phyloP scores from a whole-genome alignment of 2,113 vertebrate species.

The Lucifuga dentata region DNA sequence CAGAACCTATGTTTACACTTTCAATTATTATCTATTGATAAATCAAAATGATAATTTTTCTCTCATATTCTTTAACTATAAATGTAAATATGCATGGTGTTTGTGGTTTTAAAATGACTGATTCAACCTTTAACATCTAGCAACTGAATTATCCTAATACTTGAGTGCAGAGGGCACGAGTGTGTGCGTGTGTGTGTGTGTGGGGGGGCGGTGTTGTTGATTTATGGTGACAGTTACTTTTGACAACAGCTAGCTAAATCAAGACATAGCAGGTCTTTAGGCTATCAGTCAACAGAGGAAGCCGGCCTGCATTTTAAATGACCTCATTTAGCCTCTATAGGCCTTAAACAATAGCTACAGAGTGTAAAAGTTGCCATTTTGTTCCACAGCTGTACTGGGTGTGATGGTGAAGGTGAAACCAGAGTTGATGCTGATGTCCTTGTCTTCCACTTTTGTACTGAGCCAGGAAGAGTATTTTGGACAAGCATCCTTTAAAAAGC shows the following conservation, averaged over 20 bases:
- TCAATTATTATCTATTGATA: too few species aligned
- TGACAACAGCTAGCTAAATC: conserved; percentile 88
- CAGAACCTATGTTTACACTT: too few species aligned
- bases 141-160: conserved; percentile 4
- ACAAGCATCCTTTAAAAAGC: too few species aligned
- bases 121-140: background rate
- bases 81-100: too few species aligned
- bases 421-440: background rate
- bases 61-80: too few species aligned
- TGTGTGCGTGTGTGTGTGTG: background rate
- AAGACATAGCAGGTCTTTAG: conserved; percentile 73
- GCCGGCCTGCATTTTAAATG: conserved; percentile 26
- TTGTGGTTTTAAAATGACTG: too few species aligned
- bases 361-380: background rate
- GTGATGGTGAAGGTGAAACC: background rate
- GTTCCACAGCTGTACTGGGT: background rate
- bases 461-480: too few species aligned
- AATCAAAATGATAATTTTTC: too few species aligned
- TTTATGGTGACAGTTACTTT: conserved; percentile 90
- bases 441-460: too few species aligned
- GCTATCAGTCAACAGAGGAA: conserved; percentile 48
- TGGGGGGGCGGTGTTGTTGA: conserved; percentile 70
- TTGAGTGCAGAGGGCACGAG: conserved; percentile 8
- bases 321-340: background rate
- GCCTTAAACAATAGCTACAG: background rate